Conservation (phyloP, 2,888 invertebrate genomes). For the Metalampra italica region DNA sequence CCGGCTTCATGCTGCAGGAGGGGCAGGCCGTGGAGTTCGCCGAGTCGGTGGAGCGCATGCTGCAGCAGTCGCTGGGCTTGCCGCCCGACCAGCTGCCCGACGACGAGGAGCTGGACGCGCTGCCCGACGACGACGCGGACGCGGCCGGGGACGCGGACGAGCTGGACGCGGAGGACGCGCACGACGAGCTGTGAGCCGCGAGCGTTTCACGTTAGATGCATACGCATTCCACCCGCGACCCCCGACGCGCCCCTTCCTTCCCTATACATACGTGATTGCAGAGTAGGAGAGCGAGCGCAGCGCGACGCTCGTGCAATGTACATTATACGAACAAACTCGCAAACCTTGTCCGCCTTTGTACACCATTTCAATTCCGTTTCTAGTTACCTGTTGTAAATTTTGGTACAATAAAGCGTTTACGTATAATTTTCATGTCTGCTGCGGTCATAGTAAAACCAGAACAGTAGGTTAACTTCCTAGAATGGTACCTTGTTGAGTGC, state of each 20-base stretch:
- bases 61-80: constrained; percentile 88
- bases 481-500: no score
- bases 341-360: no score
- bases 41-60: constrained; percentile 92
- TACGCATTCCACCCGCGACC: background rate
- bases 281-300: no score
- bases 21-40: constrained; percentile 87
- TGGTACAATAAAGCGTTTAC: no score
- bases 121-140: constrained; percentile 72
- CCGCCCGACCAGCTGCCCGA: constrained; percentile 81
- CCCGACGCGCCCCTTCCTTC: background rate
- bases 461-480: no score
- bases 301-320: no score
- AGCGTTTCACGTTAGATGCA: background rate
- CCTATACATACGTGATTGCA: background rate
- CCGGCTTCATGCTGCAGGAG: constrained; percentile 92
- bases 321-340: no score
- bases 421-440: no score
- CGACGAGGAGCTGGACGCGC: constrained; percentile 18
- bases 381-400: no score
- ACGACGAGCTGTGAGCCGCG: constrained; percentile 13
- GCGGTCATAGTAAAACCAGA: no score
- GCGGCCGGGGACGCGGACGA: constrained; percentile 36
- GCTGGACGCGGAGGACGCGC: constrained; percentile 16
- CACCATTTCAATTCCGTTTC: no score